These are phyloP conservation scores for Drosophila percnosoma DNA, from an alignment of 2,888 invertebrate genomes.

Conservation along the genomic window DNA sequence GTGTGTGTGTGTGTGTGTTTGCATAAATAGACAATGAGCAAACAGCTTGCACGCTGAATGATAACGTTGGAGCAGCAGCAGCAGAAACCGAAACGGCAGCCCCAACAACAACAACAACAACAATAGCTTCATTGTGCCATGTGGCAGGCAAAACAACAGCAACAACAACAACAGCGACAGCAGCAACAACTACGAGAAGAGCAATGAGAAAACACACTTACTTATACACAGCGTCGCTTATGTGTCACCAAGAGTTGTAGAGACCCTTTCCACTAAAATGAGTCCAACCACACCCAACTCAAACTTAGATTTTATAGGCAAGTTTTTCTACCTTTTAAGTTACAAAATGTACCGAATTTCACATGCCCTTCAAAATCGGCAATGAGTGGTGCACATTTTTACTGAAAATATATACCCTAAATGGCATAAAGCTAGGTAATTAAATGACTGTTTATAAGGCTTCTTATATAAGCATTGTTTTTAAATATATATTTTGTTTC, in stretches of 20 bases:
- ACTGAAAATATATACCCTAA: background rate
- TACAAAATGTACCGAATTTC: background rate
- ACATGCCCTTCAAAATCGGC: conserved; percentile 29
- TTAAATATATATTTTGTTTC: background rate
- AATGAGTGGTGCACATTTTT: background rate
- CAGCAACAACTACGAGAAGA: conserved; percentile 31
- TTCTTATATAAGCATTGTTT: too few relatives aligned
- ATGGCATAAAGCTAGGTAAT: background rate
- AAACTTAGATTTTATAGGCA: conserved; percentile 17
- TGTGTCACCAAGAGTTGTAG: conserved; percentile 65
- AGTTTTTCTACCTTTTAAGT: conserved; percentile 17
- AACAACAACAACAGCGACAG: conserved; percentile 29
- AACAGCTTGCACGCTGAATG: conserved; percentile 80
- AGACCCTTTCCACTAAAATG: conserved; percentile 21
- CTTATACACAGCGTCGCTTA: conserved; percentile 45
- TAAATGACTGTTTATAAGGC: background rate
- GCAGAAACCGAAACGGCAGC: conserved; percentile 50
- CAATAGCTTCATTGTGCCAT: conserved; percentile 62
- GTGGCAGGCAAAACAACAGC: conserved; percentile 69
- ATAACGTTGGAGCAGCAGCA: conserved; percentile 65
- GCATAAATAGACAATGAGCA: conserved; percentile 81
- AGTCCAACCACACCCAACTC: conserved; percentile 20
- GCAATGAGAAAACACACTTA: conserved; percentile 41
- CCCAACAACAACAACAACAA: conserved; percentile 38
- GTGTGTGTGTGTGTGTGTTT: conserved; percentile 61